Evolutionary conservation across 2,113 vertebrate species (phyloP).

Genomic region (Mormoops blainvillei): DNA sequence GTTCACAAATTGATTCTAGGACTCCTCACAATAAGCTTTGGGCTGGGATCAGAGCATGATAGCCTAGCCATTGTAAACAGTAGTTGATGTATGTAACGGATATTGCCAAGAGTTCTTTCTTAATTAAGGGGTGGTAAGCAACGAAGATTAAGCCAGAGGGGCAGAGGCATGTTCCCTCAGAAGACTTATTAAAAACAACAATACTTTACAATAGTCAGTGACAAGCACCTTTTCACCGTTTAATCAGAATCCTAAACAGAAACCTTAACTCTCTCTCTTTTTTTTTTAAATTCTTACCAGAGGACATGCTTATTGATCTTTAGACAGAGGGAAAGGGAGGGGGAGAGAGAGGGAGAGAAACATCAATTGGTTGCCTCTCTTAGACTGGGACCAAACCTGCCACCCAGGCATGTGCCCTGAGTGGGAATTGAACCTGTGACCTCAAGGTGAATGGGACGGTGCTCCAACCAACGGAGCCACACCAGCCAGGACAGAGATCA

Average conservation of each 20-base stretch:
- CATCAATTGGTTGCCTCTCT: no score
- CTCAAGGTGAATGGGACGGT: no score
- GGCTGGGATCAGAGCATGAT: not conserved
- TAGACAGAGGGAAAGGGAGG: no score
- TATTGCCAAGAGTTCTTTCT: slow-evolving; percentile 10
- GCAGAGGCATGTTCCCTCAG: not conserved
- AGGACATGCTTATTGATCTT: no score
- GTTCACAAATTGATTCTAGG: not conserved
- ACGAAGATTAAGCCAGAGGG: not conserved
- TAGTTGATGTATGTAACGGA: slow-evolving; percentile 1
- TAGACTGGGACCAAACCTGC: no score
- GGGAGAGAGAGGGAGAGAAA: no score
- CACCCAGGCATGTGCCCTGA: no score
- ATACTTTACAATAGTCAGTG: not conserved
- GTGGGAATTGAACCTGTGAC: no score
- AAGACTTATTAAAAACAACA: slow-evolving; percentile 6
- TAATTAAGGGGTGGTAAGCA: slow-evolving; percentile 1
- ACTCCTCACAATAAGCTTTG: not conserved
- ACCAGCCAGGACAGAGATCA: not conserved
- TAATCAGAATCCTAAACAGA: not conserved
- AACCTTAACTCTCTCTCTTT: not conserved
- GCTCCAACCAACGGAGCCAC: no score
- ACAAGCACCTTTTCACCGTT: not conserved
- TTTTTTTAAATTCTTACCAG: no score
- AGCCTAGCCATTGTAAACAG: not conserved